Evolutionary conservation across 2,797 vertebrate species (phyloP).

Genomic region (Sciaenops ocellatus): DNA sequence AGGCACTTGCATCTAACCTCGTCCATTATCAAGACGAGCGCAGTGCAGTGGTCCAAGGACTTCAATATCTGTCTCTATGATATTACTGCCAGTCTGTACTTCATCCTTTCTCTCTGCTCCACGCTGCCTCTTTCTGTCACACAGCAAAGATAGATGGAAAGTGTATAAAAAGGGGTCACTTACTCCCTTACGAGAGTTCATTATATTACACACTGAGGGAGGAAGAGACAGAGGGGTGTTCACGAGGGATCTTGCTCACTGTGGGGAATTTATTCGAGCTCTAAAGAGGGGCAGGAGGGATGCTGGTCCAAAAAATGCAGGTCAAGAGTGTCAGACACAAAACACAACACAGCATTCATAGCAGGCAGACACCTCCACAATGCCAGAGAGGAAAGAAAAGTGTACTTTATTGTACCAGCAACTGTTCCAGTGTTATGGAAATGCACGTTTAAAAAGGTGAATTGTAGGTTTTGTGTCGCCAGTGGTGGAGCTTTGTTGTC

Average conservation of each 20-base stretch:
- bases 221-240: slow-evolving; percentile 46
- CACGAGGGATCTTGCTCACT: slow-evolving; percentile 37
- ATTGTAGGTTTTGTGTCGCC: slow-evolving; percentile 66
- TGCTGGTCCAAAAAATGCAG: slow-evolving; percentile 63
- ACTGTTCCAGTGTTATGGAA: slow-evolving; percentile 82
- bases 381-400: slow-evolving; percentile 67
- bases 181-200: slow-evolving; percentile 61
- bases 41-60: slow-evolving; percentile 36
- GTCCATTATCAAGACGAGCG: slow-evolving; percentile 58
- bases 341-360: slow-evolving; percentile 74
- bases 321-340: slow-evolving; percentile 77
- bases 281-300: slow-evolving; percentile 59
- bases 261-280: slow-evolving; percentile 51
- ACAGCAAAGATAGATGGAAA: slow-evolving; percentile 64
- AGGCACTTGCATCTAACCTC: slow-evolving; percentile 54
- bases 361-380: slow-evolving; percentile 64
- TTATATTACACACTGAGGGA: slow-evolving; percentile 63
- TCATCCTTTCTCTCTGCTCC: slow-evolving; percentile 38
- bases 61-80: slow-evolving; percentile 56
- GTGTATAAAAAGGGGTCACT: slow-evolving; percentile 55
- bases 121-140: slow-evolving; percentile 19
- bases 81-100: slow-evolving; percentile 53
- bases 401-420: slow-evolving; percentile 74
- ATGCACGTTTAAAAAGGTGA: slow-evolving; percentile 72
- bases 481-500: slow-evolving; percentile 58